phyloP scores from a whole-genome alignment of 2,888 invertebrate species.

The Marasmarcha lunaedactyla region DNA sequence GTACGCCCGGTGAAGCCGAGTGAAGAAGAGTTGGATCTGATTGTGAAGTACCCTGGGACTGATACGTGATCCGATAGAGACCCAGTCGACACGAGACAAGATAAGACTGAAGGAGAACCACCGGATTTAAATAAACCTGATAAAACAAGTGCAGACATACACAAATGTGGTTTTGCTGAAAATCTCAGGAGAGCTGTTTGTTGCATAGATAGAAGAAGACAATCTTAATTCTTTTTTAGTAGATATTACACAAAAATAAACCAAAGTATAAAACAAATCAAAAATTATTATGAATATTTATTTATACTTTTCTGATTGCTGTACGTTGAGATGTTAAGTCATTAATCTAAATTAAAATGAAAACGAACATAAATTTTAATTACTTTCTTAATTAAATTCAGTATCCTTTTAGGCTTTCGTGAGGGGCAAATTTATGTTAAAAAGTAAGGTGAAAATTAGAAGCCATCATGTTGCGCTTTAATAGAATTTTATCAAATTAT shows the following conservation, averaged over 20 bases:
- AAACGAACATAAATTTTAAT: too few relatives aligned
- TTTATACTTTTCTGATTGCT: not conserved
- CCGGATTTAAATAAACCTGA: conserved; percentile 26
- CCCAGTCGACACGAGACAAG: conserved; percentile 22
- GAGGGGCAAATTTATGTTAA: too few relatives aligned
- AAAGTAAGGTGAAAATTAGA: too few relatives aligned
- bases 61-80: conserved; percentile 66
- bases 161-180: conserved; percentile 52
- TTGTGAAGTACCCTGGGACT: conserved; percentile 56
- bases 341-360: conserved; percentile 28
- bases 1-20: conserved; percentile 39
- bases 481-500: too few relatives aligned
- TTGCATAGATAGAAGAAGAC: conserved; percentile 55
- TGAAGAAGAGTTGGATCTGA: conserved; percentile 59
- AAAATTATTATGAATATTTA: conserved; percentile 23
- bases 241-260: not conserved
- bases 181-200: conserved; percentile 57
- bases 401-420: too few relatives aligned
- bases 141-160: conserved; percentile 35
- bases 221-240: conserved; percentile 31
- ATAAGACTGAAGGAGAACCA: conserved; percentile 41
- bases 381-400: too few relatives aligned
- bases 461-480: too few relatives aligned
- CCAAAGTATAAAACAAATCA: conserved; percentile 12
- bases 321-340: conserved; percentile 29